These are phyloP conservation scores for Strigamia crassipes DNA, from an alignment of 2,888 invertebrate species.

Conservation along the genomic window DNA sequence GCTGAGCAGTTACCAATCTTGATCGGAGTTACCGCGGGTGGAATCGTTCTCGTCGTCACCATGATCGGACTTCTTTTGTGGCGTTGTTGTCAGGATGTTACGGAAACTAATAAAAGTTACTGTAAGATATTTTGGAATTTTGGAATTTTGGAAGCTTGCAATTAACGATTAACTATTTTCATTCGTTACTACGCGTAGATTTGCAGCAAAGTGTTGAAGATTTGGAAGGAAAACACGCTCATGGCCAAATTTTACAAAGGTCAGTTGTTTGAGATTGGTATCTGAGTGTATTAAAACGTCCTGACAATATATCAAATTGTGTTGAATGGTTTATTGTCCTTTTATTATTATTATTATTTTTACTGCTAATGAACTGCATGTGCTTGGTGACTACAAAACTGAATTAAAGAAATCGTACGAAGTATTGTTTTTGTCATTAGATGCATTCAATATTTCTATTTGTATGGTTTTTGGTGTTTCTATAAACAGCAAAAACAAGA, in stretches of 20 bases:
- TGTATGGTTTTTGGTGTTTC: too few relatives aligned
- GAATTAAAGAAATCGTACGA: too few relatives aligned
- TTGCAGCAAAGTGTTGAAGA: constrained; percentile 31
- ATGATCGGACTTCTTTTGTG: constrained; percentile 49
- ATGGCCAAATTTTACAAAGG: constrained; percentile 25
- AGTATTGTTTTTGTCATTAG: too few relatives aligned
- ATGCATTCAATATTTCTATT: too few relatives aligned
- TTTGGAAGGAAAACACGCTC: not conserved
- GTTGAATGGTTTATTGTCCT: not conserved
- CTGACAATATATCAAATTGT: not conserved
- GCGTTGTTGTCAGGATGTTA: constrained; percentile 48
- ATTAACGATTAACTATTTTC: not conserved
- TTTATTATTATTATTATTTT: too few relatives aligned
- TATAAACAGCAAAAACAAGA: too few relatives aligned
- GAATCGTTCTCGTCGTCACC: constrained; percentile 49
- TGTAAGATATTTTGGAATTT: constrained; percentile 44
- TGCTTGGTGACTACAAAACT: too few relatives aligned
- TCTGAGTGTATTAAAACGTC: not conserved
- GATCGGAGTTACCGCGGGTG: constrained; percentile 50
- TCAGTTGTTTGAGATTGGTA: not conserved
- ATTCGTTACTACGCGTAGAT: not conserved
- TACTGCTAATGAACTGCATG: too few relatives aligned
- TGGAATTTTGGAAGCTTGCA: not conserved
- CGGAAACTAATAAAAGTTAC: constrained; percentile 47
- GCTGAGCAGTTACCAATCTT: constrained; percentile 50